phyloP scores from a whole-genome alignment of 53 echinoderm and acorn worm species.

The Hippasteria phrygiana region DNA sequence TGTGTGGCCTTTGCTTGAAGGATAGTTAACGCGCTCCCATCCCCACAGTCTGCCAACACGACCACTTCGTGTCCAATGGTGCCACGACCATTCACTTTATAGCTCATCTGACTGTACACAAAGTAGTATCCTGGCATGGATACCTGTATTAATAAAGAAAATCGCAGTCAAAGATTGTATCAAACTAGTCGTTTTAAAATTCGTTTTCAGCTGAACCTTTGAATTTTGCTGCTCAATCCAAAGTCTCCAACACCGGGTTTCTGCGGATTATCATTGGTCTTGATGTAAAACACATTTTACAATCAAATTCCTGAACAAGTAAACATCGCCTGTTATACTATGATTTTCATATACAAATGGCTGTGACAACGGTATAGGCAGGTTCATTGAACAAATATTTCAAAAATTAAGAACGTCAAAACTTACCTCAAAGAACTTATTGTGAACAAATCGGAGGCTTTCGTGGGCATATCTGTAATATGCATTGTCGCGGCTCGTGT shows the following conservation, averaged over 20 bases:
- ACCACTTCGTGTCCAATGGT: slow-evolving; percentile 50
- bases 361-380: no score
- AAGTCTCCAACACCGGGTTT: no score
- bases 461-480: slow-evolving; percentile 25
- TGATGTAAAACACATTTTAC: no score
- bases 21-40: slow-evolving; percentile 19
- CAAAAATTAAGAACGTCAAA: not conserved
- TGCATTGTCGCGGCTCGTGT: slow-evolving; percentile 25
- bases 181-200: no score
- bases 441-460: slow-evolving; percentile 35
- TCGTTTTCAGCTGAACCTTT: no score
- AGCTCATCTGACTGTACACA: slow-evolving; percentile 62
- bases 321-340: no score
- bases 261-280: no score
- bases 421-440: slow-evolving; percentile 54
- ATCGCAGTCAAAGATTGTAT: not conserved
- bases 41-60: slow-evolving; percentile 40
- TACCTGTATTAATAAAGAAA: slow-evolving; percentile 3
- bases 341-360: no score
- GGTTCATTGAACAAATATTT: not conserved
- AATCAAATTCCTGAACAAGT: no score
- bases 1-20: slow-evolving; percentile 5
- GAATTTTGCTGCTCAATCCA: no score
- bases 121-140: slow-evolving; percentile 60
- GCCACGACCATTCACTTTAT: not conserved